phyloP scores from a whole-genome alignment of 1,140 invertebrate genomes.

The Ostrea denselamellosa region DNA sequence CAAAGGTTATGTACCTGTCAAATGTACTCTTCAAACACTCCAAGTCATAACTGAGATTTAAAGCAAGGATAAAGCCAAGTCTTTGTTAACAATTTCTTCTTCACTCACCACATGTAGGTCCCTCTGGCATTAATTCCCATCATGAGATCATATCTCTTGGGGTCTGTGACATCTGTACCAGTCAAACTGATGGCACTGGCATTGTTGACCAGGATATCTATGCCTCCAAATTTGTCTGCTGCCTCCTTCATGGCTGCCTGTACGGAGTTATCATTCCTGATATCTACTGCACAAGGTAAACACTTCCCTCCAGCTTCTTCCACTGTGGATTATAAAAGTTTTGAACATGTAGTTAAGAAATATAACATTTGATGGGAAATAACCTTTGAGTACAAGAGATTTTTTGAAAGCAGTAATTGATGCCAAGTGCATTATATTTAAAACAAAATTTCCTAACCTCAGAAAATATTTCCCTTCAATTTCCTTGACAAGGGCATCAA shows the following conservation, averaged over 20 bases:
- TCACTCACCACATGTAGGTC: constrained; percentile 77
- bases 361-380: too few relatives aligned
- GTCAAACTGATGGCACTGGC: constrained; percentile 97
- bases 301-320: constrained; percentile 94
- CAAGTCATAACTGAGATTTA: too few relatives aligned
- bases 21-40: too few relatives aligned
- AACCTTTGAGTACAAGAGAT: too few relatives aligned
- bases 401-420: too few relatives aligned
- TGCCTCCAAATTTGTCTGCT: constrained; percentile 95
- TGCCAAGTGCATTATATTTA: too few relatives aligned
- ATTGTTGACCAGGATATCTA: constrained; percentile 97
- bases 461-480: too few relatives aligned
- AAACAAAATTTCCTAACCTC: too few relatives aligned
- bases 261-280: constrained; percentile 87
- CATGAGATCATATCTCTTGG: constrained; percentile 87
- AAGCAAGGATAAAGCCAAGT: not conserved
- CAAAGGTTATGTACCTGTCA: too few relatives aligned
- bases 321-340: constrained; percentile 82
- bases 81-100: not conserved
- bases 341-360: too few relatives aligned
- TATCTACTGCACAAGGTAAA: constrained; percentile 95
- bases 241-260: constrained; percentile 91
- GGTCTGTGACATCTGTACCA: constrained; percentile 90
- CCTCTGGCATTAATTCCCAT: constrained; percentile 78
- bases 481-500: too few relatives aligned